Evolutionary conservation across 1,140 invertebrate genomes (phyloP).

Genomic region (Leguminivora glycinivorella): DNA sequence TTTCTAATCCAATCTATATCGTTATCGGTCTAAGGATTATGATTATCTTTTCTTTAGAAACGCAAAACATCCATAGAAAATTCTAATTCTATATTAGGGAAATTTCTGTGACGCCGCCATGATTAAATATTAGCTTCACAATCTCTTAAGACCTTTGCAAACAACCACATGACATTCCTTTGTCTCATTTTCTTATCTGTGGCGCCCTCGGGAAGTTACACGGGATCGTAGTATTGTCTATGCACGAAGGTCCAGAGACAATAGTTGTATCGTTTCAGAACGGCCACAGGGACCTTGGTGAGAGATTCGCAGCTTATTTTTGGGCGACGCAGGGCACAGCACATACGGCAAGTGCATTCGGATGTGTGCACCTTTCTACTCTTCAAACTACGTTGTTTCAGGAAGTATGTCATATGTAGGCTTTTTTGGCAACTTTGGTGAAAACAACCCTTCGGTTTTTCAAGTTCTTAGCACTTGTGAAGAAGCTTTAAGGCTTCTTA

Average conservation of each 20-base stretch:
- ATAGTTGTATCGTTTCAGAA: constrained; percentile 69
- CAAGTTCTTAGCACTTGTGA: background rate
- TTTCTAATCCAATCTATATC: constrained; percentile 4
- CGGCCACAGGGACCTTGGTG: constrained; percentile 59
- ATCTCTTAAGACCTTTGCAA: constrained; percentile 45
- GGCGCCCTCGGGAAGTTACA: constrained; percentile 30
- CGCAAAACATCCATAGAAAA: constrained; percentile 19
- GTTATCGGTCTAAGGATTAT: background rate
- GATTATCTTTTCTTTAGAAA: constrained; percentile 21
- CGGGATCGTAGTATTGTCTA: constrained; percentile 43
- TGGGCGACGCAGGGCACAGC: constrained; percentile 54
- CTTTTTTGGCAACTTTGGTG: constrained; percentile 49
- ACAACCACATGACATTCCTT: constrained; percentile 48
- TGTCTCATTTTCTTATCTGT: constrained; percentile 46
- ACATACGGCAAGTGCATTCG: constrained; percentile 58
- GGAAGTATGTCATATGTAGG: constrained; percentile 71
- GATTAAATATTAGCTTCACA: background rate
- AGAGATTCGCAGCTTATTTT: constrained; percentile 59
- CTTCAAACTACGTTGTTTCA: constrained; percentile 49
- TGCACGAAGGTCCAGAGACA: constrained; percentile 72
- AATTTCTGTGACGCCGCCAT: background rate
- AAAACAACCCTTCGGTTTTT: background rate
- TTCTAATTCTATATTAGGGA: background rate
- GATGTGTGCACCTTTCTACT: constrained; percentile 62
- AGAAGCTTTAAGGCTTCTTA: background rate